Evolutionary conservation across 2,113 vertebrate species (phyloP), one percentile per base, ranked within the genome.

Genomic region (Cyanoderma ruficeps): DNA sequence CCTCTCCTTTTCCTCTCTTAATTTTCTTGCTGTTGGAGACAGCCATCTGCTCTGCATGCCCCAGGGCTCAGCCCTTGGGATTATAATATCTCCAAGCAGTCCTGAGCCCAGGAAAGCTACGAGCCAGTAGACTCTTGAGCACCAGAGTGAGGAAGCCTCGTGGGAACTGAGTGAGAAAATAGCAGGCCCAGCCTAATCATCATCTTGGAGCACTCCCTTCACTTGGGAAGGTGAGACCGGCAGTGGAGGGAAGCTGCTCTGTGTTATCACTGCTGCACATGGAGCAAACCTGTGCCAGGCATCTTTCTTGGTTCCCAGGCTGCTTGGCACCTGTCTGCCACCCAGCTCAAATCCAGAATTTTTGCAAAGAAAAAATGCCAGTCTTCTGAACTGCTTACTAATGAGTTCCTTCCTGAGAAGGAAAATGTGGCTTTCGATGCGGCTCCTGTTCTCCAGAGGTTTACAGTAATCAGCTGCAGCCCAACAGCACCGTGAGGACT

Each of bases 21-120:
- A 8, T 68, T 81, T 96, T 60, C 61, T 71, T 87, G 30, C 56
- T 85, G 30, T 56, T 10, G 14, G 28, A 76, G 63, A 49, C 55
- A 94, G 46, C 85, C 94, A 90, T 82, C 78, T 89, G 74, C 87
- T 93, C 53, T 83, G 85, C 83, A 22, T 88, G 75, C 55, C 75
- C 88, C 3, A 1, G 71, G 79, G 71, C 85, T 91, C 71, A 89
- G 46, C 81, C 65, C 78, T 50, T 8, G 63, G 75, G 55, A 80
- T 69, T 77, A 59, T 56, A 72, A 23, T 44, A 50, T 80, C 75
- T 72, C 57, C 59, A 19, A 37, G 61, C 35, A 65, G 44, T 9
- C 57, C 70, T 2, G 10, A 87, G 24, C 56, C 24, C 21, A 35
- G 61, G 69, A 83, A 84, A 79, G 76, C 50, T 6, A 5, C 3